Evolutionary conservation across 2,888 invertebrate genomes (phyloP).

Genomic region (Amphiduros pacificus): DNA sequence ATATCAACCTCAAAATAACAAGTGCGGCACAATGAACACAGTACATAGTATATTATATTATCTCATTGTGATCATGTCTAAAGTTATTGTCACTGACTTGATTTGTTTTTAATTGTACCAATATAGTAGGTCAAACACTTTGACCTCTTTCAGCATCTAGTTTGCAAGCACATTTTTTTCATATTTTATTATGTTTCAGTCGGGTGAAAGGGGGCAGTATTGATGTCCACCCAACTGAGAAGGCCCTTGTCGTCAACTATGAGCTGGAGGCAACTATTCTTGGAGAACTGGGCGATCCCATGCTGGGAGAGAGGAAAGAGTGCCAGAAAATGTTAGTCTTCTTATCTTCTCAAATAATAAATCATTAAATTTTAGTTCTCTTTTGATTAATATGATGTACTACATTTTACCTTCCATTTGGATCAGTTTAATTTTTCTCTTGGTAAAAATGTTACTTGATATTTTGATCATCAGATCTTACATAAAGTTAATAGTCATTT

Average conservation of each 20-base stretch:
- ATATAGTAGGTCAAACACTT: neutral
- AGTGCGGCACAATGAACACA: too few species aligned
- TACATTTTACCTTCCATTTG: too few species aligned
- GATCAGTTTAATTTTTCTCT: too few species aligned
- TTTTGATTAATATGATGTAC: too few species aligned
- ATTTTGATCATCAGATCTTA: too few species aligned
- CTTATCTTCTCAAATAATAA: neutral
- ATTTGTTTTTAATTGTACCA: neutral
- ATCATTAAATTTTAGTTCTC: too few species aligned
- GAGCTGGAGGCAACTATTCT: constrained; percentile 84
- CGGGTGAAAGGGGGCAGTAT: constrained; percentile 69
- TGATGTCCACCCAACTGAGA: constrained; percentile 87
- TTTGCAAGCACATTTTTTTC: neutral
- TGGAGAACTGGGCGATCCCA: constrained; percentile 76
- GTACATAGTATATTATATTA: too few species aligned
- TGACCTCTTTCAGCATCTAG: neutral
- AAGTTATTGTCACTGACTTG: too few species aligned
- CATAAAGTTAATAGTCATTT: too few species aligned
- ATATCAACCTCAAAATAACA: too few species aligned
- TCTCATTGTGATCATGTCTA: too few species aligned
- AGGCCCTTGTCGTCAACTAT: constrained; percentile 83
- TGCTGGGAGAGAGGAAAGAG: constrained; percentile 82
- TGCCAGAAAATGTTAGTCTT: constrained; percentile 74
- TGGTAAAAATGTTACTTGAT: too few species aligned
- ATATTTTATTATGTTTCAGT: constrained; percentile 34